These are phyloP conservation scores for Limulus polyphemus DNA, from an alignment of 2,888 invertebrate species.

Conservation along the genomic window DNA sequence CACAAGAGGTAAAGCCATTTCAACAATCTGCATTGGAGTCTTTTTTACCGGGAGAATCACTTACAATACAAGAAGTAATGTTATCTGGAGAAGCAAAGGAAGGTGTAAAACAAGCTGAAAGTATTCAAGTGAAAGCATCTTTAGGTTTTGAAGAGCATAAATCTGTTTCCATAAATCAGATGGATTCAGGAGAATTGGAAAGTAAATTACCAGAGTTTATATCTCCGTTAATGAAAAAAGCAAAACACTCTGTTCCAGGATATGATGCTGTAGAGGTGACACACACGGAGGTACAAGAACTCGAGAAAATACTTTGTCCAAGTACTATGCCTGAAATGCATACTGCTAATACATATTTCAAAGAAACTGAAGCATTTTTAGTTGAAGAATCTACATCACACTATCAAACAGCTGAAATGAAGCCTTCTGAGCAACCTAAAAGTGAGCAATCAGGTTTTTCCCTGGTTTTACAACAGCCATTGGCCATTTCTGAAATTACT, in stretches of 20 bases:
- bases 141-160: not conserved
- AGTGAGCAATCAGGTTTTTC: conserved; percentile 9
- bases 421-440: conserved; percentile 9
- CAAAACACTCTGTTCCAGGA: no score
- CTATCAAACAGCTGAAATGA: conserved; percentile 1
- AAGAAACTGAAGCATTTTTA: not conserved
- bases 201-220: no score
- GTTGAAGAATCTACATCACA: not conserved
- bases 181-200: no score
- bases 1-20: not conserved
- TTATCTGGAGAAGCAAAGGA: not conserved
- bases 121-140: not conserved
- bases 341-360: no score
- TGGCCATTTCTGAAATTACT: conserved; percentile 11
- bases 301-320: no score
- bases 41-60: not conserved
- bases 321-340: no score
- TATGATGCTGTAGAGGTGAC: no score
- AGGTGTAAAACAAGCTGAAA: not conserved
- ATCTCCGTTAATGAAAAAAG: no score
- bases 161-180: not conserved
- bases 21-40: not conserved
- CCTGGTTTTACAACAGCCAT: conserved; percentile 12
- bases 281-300: no score
- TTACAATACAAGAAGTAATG: not conserved